Conservation (phyloP, 2,797 vertebrate genomes). For the Harpagifer antarcticus region DNA sequence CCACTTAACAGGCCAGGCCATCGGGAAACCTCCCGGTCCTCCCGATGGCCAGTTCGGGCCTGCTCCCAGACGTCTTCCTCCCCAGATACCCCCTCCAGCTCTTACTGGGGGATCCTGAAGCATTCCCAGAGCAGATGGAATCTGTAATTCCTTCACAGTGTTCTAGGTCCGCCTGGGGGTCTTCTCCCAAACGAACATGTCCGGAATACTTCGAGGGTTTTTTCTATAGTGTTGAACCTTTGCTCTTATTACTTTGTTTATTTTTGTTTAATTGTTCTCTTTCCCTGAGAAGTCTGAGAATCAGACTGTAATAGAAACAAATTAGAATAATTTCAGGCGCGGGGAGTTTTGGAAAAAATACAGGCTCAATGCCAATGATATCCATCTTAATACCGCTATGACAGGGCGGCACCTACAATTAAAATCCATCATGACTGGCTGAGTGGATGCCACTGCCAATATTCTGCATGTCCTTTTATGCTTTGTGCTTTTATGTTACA, state of each 20-base stretch:
- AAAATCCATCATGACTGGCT: slow-evolving; percentile 52
- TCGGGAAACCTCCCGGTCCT: too few relatives aligned
- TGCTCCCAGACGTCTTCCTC: slow-evolving; percentile 4
- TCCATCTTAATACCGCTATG: slow-evolving; percentile 35
- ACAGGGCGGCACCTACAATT: slow-evolving; percentile 39
- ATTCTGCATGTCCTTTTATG: slow-evolving; percentile 62
- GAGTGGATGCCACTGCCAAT: slow-evolving; percentile 49
- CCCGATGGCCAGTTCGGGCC: too few relatives aligned
- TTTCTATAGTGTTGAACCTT: background rate
- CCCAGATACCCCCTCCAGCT: slow-evolving; percentile 27
- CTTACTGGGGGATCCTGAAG: slow-evolving; percentile 15
- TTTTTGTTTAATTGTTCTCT: background rate
- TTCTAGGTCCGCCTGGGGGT: slow-evolving; percentile 21
- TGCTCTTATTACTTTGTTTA: background rate
- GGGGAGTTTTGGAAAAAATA: slow-evolving; percentile 11
- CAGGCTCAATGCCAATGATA: slow-evolving; percentile 9
- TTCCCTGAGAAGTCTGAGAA: background rate
- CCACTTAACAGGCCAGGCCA: too few relatives aligned
- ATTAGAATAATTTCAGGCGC: background rate
- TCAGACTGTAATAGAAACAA: background rate
- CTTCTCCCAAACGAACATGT: slow-evolving; percentile 3
- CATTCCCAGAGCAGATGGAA: slow-evolving; percentile 19
- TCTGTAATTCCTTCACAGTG: slow-evolving; percentile 23
- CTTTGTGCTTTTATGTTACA: slow-evolving; percentile 55
- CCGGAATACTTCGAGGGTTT: background rate